A percentile compares a stretch with the other conserved stretches of the same genome.
These are phyloP conservation scores for Calliphora vomitoria DNA, from an alignment of 2,888 invertebrate genomes.

Conservation along the genomic window DNA sequence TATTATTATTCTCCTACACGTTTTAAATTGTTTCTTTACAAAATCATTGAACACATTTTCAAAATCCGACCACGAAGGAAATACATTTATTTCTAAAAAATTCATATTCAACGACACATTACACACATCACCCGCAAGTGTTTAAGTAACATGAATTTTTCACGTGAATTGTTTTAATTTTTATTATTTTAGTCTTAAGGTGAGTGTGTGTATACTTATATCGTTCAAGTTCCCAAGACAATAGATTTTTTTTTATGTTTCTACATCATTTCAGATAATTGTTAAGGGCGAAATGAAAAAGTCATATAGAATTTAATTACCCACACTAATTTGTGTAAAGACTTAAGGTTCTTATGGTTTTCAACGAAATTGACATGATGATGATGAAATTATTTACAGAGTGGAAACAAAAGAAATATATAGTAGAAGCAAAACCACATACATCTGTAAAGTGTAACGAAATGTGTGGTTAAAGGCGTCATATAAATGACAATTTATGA, in stretches of 20 bases:
- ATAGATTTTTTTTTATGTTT: background rate
- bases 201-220: background rate
- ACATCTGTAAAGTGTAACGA: background rate
- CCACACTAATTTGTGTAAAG: constrained; percentile 16
- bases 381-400: background rate
- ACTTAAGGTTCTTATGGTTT: constrained; percentile 18
- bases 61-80: background rate
- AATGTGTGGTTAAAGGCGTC: background rate
- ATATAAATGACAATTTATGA: background rate
- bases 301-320: constrained; percentile 4
- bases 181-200: background rate
- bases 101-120: background rate
- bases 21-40: background rate
- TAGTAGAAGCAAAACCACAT: constrained; percentile 1
- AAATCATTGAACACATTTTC: background rate
- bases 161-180: background rate
- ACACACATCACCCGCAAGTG: background rate
- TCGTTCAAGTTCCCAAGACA: background rate
- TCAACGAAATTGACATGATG: background rate
- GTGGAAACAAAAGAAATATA: background rate
- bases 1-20: background rate
- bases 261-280: background rate
- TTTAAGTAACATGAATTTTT: background rate
- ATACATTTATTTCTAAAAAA: background rate
- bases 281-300: background rate